phyloP scores from a whole-genome alignment of 2,113 vertebrate species.

The Pollachius pollachius region DNA sequence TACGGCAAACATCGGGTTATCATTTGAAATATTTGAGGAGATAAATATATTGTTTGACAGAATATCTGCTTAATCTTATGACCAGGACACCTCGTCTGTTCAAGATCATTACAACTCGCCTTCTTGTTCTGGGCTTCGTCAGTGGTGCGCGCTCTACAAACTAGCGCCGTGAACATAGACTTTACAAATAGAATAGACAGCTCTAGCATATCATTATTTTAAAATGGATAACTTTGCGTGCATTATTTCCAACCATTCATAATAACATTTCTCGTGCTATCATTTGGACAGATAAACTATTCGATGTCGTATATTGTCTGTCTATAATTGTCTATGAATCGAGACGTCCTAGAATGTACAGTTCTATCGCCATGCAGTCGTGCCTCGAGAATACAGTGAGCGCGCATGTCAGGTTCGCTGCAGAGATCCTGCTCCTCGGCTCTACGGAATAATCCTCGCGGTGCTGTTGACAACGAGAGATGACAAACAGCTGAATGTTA shows the following conservation, averaged over 20 bases:
- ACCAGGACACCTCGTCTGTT: too few relatives aligned
- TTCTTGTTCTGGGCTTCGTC: background rate
- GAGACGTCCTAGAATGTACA: background rate
- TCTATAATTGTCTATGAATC: too few relatives aligned
- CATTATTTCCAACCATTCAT: too few relatives aligned
- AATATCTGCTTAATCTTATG: too few relatives aligned
- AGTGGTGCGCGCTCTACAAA: constrained; percentile 29
- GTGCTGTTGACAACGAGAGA: constrained; percentile 53
- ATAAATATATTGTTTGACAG: too few relatives aligned
- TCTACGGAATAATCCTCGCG: constrained; percentile 64
- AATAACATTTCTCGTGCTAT: too few relatives aligned
- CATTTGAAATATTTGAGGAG: too few relatives aligned
- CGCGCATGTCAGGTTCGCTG: constrained; percentile 75
- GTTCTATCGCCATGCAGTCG: constrained; percentile 61
- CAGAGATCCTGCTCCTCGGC: constrained; percentile 69
- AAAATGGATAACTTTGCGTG: too few relatives aligned
- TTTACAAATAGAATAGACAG: constrained; percentile 7
- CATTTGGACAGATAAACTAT: too few relatives aligned
- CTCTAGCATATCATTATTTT: background rate
- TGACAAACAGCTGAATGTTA: constrained; percentile 25
- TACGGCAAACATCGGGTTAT: too few relatives aligned
- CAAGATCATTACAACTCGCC: too few relatives aligned
- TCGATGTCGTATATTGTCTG: too few relatives aligned
- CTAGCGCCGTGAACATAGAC: constrained; percentile 37
- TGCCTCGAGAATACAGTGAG: constrained; percentile 60